These are phyloP conservation scores for Cotesia congregata DNA, from an alignment of 2,888 invertebrate species.

Conservation along the genomic window DNA sequence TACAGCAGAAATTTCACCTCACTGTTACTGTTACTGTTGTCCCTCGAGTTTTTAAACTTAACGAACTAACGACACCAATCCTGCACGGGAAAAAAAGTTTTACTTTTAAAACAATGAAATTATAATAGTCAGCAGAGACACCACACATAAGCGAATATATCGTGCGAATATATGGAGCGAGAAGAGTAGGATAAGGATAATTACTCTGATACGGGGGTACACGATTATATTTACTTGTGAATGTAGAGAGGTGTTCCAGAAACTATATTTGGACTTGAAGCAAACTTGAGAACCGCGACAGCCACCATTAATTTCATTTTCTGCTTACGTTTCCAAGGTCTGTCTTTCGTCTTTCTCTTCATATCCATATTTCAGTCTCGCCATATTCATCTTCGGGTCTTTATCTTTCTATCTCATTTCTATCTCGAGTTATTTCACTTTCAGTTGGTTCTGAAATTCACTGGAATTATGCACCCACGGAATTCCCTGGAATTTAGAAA, in stretches of 20 bases:
- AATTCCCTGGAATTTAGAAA: slow-evolving; percentile 10
- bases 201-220: slow-evolving; percentile 17
- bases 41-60: background rate
- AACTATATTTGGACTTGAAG: slow-evolving; percentile 33
- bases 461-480: background rate
- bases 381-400: background rate
- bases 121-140: background rate
- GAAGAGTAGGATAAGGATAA: slow-evolving; percentile 27
- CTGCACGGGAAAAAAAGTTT: no score
- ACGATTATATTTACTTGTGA: slow-evolving; percentile 26
- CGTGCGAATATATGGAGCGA: background rate
- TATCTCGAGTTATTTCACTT: background rate
- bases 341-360: slow-evolving; percentile 2
- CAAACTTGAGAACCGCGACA: slow-evolving; percentile 31
- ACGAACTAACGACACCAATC: no score
- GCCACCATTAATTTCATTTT: slow-evolving; percentile 34
- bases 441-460: slow-evolving; percentile 15
- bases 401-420: background rate
- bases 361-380: background rate
- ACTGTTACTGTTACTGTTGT: background rate
- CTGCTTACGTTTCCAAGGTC: slow-evolving; percentile 23
- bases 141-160: background rate
- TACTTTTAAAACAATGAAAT: background rate
- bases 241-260: background rate
- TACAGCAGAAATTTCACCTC: slow-evolving; percentile 4